Evolutionary conservation across 2,113 vertebrate species (phyloP), one percentile per base, ranked within the genome.

Genomic region (Ammodytes dubius): DNA sequence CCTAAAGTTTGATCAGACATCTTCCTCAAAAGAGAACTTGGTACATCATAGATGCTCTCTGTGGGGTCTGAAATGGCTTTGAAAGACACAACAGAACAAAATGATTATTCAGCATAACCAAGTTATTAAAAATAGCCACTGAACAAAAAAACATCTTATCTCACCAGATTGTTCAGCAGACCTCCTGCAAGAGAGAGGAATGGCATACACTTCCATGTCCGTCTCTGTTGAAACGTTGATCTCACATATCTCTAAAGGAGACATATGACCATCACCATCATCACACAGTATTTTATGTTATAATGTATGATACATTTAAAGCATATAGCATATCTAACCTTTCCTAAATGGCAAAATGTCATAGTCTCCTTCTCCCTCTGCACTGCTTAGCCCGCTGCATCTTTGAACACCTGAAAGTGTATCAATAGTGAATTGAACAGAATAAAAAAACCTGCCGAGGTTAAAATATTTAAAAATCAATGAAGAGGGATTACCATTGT

Each of bases 31-130:
- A 91, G 58, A 39, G 70, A 50, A 42, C 87, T 94, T 0, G 95
- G 95, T 3, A 95, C 87, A 0, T 94, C 95, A n/a, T 95, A 96
- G 47, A 95, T 86, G 63, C 58, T 78, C 17, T 95, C 95, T 35
- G 50, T 45, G 14, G 53, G 27, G 4, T 70, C 89, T 93, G 64
- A 76, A 81, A 72, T 15, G 0, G 12, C 37, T 17, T n/a, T 9
- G 49, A 54, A 37, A 61, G 11, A 52, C 79, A 73, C 27, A 77
- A 13, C 0, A 42, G 39, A 39, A 39, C 42, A 2, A 14, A 5
- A 17, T 14, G 14, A 70, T 17, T 40, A 14, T 67, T 69, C 17
- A 5, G 57, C 43, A 14, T n/a, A n/a, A 40, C 9, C 12, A 42
- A n/a, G 11, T 60, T 27, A 58, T 27, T 52, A 6, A 65, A 47